Evolutionary conservation across 2,888 invertebrate genomes (phyloP).

Genomic region (Diplazon laetatorius): DNA sequence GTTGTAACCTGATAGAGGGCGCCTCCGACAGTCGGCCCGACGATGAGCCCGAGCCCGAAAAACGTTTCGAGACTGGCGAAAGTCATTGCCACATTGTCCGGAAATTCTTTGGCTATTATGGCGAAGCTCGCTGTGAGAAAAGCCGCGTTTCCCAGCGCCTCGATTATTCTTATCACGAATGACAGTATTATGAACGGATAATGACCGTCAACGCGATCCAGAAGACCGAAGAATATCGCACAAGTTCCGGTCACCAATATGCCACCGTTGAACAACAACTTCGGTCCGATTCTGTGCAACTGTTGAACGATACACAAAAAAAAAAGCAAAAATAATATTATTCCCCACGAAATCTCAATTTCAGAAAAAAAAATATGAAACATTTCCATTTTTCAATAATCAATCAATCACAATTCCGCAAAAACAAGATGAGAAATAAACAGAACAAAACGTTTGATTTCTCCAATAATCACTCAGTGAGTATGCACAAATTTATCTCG

Average conservation of each 20-base stretch:
- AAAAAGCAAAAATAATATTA: not conserved
- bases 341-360: not conserved
- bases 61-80: constrained; percentile 94
- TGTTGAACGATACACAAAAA: constrained; percentile 74
- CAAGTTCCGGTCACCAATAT: constrained; percentile 92
- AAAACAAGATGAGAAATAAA: too few relatives aligned
- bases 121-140: constrained; percentile 94
- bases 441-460: not conserved
- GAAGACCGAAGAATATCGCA: constrained; percentile 88
- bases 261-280: constrained; percentile 91
- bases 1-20: constrained; percentile 88
- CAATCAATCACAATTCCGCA: too few relatives aligned
- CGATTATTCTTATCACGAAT: constrained; percentile 90
- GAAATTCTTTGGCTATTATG: constrained; percentile 94
- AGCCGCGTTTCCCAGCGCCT: constrained; percentile 94
- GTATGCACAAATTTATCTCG: too few relatives aligned
- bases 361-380: constrained; percentile 1
- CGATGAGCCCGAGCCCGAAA: constrained; percentile 93
- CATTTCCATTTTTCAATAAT: not conserved
- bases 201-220: constrained; percentile 89
- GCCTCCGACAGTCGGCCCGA: constrained; percentile 95
- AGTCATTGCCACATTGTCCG: constrained; percentile 92
- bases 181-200: constrained; percentile 90
- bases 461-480: not conserved
- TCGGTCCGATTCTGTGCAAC: constrained; percentile 91